Conservation (phyloP, 1,140 invertebrate species). For the Drosophila auraria region DNA sequence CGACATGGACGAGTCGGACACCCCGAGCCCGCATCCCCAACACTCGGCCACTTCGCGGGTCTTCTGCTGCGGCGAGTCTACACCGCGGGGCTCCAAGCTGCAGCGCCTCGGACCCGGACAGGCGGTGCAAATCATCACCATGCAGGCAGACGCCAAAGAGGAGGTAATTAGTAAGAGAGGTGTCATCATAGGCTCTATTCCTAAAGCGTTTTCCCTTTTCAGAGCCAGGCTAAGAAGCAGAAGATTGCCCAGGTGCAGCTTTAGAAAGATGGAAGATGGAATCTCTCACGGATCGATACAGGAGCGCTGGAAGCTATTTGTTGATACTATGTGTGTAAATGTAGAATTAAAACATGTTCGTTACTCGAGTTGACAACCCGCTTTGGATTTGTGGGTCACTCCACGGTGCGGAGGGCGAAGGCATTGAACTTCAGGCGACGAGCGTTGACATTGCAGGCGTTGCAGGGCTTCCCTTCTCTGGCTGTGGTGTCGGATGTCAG, state of each 20-base stretch:
- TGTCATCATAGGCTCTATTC: background rate
- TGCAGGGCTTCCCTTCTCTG: conserved; percentile 61
- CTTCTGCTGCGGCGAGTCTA: conserved; percentile 76
- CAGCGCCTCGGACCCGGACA: conserved; percentile 70
- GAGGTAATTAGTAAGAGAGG: conserved; percentile 22
- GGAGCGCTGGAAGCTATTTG: conserved; percentile 50
- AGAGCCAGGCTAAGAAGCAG: conserved; percentile 67
- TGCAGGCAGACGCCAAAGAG: conserved; percentile 47
- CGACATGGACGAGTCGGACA: conserved; percentile 77
- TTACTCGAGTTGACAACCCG: conserved; percentile 7
- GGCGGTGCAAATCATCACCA: conserved; percentile 77
- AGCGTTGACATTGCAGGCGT: conserved; percentile 71
- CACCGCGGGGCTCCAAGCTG: conserved; percentile 57
- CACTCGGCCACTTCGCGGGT: conserved; percentile 57
- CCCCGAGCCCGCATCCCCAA: conserved; percentile 58
- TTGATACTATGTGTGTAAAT: conserved; percentile 46
- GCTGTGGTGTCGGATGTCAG: conserved; percentile 58
- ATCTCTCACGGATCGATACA: conserved; percentile 35
- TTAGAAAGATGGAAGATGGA: conserved; percentile 26
- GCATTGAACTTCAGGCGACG: conserved; percentile 66
- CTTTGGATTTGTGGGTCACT: conserved; percentile 49
- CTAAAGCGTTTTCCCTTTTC: background rate
- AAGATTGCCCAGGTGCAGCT: conserved; percentile 68
- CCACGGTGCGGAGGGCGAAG: conserved; percentile 36
- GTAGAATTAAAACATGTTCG: conserved; percentile 34